Evolutionary conservation across 2,113 vertebrate species (phyloP).

Genomic region (Coptodon bakossiorum): DNA sequence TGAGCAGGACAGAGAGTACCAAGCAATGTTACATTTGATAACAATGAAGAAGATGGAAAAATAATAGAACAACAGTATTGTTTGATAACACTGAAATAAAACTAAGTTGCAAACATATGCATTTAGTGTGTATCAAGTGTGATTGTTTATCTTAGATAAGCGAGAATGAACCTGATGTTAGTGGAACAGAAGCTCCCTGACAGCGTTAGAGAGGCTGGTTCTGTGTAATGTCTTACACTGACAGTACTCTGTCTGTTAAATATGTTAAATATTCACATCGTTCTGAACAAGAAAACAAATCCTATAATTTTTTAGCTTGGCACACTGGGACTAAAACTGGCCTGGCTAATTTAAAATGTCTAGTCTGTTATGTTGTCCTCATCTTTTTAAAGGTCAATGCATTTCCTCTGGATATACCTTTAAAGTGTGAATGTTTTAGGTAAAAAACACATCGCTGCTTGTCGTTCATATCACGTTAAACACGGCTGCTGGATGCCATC

Average conservation of each 20-base stretch:
- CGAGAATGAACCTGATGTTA: not conserved
- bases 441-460: not conserved
- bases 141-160: not conserved
- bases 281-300: not conserved
- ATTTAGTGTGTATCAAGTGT: not conserved
- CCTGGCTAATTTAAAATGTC: not conserved
- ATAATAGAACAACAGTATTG: not conserved
- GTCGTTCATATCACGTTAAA: too few relatives aligned
- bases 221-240: not conserved
- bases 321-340: not conserved
- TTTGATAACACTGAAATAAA: not conserved
- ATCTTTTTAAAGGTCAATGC: not conserved
- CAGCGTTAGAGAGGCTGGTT: not conserved
- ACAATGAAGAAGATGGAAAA: not conserved
- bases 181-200: not conserved
- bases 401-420: not conserved
- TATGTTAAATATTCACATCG: not conserved
- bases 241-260: not conserved
- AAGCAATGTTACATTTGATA: not conserved
- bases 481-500: not conserved
- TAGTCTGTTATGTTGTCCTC: accelerated
- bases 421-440: not conserved
- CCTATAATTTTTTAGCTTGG: not conserved
- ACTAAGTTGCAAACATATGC: not conserved
- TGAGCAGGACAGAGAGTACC: not conserved